Evolutionary conservation across 2,888 invertebrate genomes (phyloP).

Genomic region (Eupeodes latifasciatus): DNA sequence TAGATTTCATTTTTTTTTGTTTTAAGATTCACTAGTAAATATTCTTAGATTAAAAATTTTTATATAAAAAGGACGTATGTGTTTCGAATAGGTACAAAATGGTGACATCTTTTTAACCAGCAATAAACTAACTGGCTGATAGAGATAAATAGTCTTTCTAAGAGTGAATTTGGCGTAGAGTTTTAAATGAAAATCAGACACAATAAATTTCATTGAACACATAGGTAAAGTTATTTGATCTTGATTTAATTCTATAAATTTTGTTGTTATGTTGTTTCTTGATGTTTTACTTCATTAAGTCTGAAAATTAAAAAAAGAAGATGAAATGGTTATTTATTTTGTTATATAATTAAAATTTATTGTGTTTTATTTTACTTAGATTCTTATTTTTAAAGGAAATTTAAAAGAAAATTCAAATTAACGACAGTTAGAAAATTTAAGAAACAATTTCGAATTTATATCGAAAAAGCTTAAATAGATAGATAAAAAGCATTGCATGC

Average conservation of each 20-base stretch:
- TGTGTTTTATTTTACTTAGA: no score
- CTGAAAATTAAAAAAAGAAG: slow-evolving; percentile 56
- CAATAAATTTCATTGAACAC: slow-evolving; percentile 73
- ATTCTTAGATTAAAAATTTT: slow-evolving; percentile 76
- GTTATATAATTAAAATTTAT: no score
- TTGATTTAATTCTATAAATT: slow-evolving; percentile 29
- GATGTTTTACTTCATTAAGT: slow-evolving; percentile 62
- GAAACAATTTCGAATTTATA: neutral
- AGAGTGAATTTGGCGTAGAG: slow-evolving; percentile 67
- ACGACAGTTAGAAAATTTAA: no score
- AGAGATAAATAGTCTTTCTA: slow-evolving; percentile 67
- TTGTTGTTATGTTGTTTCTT: slow-evolving; percentile 34
- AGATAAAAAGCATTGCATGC: slow-evolving; percentile 47
- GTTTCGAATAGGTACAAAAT: slow-evolving; percentile 79
- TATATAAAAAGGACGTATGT: slow-evolving; percentile 78
- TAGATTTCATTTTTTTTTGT: neutral
- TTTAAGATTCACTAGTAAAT: slow-evolving; percentile 75
- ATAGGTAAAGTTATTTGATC: slow-evolving; percentile 61
- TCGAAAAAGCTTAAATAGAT: neutral
- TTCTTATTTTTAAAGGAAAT: no score
- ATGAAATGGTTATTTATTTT: neutral
- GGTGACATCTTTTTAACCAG: slow-evolving; percentile 77
- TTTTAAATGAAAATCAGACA: slow-evolving; percentile 72
- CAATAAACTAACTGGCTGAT: slow-evolving; percentile 61
- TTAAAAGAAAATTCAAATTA: no score